These are phyloP conservation scores for Crotalus helleri DNA, from an alignment of 2,113 vertebrate species.

Conservation along the genomic window DNA sequence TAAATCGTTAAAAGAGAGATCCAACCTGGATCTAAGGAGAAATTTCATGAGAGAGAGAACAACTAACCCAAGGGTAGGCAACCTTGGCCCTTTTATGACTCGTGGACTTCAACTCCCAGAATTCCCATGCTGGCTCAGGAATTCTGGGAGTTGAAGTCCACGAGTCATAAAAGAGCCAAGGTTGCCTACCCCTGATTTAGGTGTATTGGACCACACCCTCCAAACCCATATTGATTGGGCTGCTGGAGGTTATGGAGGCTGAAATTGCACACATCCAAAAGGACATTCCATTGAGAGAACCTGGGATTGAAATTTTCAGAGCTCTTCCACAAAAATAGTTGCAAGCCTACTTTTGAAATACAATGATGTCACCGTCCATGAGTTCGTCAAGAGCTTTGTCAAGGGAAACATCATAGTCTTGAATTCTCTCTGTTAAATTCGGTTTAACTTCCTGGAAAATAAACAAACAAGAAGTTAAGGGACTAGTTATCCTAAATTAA, in stretches of 20 bases:
- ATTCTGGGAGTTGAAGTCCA: too few relatives aligned
- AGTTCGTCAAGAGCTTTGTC: constrained; percentile 99
- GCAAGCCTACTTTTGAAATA: constrained; percentile 93
- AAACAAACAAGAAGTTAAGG: constrained; percentile 28
- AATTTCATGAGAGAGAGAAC: background rate
- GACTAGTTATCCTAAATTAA: background rate
- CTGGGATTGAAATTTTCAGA: background rate
- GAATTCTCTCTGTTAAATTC: constrained; percentile 99
- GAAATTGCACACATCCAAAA: background rate
- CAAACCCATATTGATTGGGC: background rate
- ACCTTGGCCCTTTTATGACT: too few relatives aligned
- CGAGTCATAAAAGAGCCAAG: too few relatives aligned
- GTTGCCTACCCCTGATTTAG: too few relatives aligned
- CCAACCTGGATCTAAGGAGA: background rate
- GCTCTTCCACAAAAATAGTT: background rate
- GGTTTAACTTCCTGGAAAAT: constrained; percentile 95
- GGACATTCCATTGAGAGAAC: background rate
- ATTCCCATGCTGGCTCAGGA: too few relatives aligned
- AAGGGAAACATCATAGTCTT: constrained; percentile 98
- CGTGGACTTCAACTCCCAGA: too few relatives aligned
- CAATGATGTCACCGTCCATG: constrained; percentile 99
- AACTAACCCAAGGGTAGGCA: background rate
- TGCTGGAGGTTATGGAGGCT: background rate
- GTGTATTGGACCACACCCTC: background rate
- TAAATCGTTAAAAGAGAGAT: background rate